Evolutionary conservation across 64 coral and sea anemone species (phyloP).

Genomic region (Hydrozoanthus tunicans): DNA sequence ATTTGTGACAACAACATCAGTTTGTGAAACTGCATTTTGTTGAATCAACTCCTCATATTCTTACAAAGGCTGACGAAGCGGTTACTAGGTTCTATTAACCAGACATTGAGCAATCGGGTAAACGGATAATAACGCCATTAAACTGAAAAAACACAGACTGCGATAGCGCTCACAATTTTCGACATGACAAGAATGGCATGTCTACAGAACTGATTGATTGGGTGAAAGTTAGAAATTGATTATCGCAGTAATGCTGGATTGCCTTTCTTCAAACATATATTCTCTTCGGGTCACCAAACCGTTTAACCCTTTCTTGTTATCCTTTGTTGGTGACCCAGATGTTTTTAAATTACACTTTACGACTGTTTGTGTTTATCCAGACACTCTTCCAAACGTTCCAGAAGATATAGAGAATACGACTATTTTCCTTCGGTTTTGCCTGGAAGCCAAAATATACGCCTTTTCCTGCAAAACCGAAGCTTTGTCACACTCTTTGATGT

Average conservation of each 20-base stretch:
- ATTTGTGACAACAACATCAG: not conserved
- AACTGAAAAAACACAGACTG: constrained; percentile 34
- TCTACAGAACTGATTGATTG: constrained; percentile 36
- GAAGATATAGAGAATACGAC: not conserved
- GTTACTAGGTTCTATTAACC: not conserved
- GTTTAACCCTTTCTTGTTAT: constrained; percentile 59
- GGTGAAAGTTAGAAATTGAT: not conserved
- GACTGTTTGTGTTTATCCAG: constrained; percentile 20
- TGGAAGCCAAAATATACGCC: not conserved
- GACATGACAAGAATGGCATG: not conserved
- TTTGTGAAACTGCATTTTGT: not conserved
- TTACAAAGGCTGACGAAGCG: not conserved
- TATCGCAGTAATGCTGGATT: not conserved
- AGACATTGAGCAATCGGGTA: not conserved
- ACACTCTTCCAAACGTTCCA: not conserved
- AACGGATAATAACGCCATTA: constrained; percentile 1
- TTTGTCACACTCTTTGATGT: not conserved
- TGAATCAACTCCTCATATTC: not conserved
- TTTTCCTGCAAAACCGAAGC: not conserved
- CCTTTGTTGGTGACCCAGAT: constrained; percentile 23
- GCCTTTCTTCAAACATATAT: constrained; percentile 38
- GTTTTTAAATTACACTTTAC: constrained; percentile 17
- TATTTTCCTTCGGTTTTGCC: not conserved
- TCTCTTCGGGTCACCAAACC: constrained; percentile 33
- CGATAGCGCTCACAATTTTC: constrained; percentile 19